Evolutionary conservation across 2,797 vertebrate species (phyloP), one percentile per base, ranked within the genome.

Genomic region (Ataeniobius toweri): DNA sequence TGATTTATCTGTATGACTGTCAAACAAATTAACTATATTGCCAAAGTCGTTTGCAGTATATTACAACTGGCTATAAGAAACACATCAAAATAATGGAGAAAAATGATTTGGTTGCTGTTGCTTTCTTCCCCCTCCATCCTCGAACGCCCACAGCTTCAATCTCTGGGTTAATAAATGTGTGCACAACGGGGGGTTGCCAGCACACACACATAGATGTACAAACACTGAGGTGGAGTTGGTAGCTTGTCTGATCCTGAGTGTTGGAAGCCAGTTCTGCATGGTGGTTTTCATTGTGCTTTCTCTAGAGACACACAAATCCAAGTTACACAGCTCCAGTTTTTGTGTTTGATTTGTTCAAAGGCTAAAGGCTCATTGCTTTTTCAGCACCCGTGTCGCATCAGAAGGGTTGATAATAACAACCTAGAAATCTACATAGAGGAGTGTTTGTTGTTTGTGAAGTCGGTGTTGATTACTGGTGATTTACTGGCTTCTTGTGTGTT

Each of bases 281-380:
- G 72, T 82, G 63, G 58, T 76, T 80, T 82, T 79, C 63, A 75
- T 82, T 61, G 71, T 46, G 44, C 73, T 61, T 67, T 73, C 71
- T 1, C 24, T 46, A 51, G 61, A 80, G 78, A 76, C 75, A 77
- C 83, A 79, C 59, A 74, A 75, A 83, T 73, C 75, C 39, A 41
- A 80, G 41, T 67, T 59, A 56, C 59, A 46, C 56, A 24, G 20
- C 80, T 80, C 84, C 85, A 86, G 44, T 67, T 58, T 80, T 53
- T 89, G 85, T 77, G 73, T 82, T 72, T 75, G 82, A 80, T 79
- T 91, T 80, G 88, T 91, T 92, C 77, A 77, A 80, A 88, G 81
- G 88, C 80, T 83, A 83, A 88, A 83, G 71, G 88, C 85, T 91
- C 92, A 95, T 93, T 93, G 83, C 90, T 92, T 95, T 90, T 85